These are phyloP conservation scores for Etia nguti DNA, from an alignment of 2,113 vertebrate genomes.

Conservation along the genomic window DNA sequence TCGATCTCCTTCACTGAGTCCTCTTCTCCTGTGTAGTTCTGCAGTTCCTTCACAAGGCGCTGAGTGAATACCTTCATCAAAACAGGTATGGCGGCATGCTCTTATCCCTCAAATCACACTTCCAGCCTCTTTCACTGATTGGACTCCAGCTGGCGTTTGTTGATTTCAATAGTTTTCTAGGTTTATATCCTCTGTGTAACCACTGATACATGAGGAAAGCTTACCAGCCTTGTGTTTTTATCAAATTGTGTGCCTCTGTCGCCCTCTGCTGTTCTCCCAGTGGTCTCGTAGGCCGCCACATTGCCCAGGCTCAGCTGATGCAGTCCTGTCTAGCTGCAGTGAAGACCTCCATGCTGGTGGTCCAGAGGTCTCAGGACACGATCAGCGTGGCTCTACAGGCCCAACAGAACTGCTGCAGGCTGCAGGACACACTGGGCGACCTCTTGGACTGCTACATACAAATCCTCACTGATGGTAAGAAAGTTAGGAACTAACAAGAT, in stretches of 20 bases:
- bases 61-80: constrained; percentile 78
- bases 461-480: constrained; percentile 82
- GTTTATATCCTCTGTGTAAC: not conserved
- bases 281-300: constrained; percentile 76
- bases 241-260: not conserved
- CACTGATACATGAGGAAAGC: not conserved
- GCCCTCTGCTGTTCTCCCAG: constrained; percentile 62
- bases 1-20: not conserved
- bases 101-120: too few relatives aligned
- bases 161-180: not conserved
- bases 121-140: not conserved
- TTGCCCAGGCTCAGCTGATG: constrained; percentile 87
- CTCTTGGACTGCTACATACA: constrained; percentile 78
- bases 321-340: constrained; percentile 81
- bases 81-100: constrained; percentile 74
- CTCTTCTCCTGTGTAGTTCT: constrained; percentile 74
- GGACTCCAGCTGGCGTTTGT: not conserved
- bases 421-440: constrained; percentile 75
- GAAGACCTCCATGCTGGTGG: constrained; percentile 84
- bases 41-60: constrained; percentile 79
- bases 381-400: constrained; percentile 60
- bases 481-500: not conserved
- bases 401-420: not conserved
- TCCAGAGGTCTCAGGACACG: constrained; percentile 79
- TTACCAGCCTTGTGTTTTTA: not conserved